Evolutionary conservation across 1,140 invertebrate species (phyloP).

Genomic region (Matsumurasca onukii): DNA sequence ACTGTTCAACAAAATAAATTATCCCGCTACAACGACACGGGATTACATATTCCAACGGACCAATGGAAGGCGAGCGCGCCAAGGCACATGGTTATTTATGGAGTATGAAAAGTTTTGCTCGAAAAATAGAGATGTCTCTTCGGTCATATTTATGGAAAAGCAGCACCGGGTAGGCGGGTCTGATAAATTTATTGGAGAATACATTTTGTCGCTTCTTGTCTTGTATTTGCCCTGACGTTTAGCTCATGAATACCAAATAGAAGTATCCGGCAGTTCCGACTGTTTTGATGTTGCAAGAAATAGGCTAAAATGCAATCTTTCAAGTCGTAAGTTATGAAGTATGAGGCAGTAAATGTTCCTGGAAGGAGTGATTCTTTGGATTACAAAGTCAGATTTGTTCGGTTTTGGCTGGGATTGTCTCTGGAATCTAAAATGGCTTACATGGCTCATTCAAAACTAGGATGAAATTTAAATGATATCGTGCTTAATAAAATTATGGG

Average conservation of each 20-base stretch:
- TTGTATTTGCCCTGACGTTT: constrained; percentile 12
- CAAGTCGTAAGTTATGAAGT: too few relatives aligned
- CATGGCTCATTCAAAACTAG: too few relatives aligned
- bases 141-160: constrained; percentile 34
- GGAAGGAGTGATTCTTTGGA: too few relatives aligned
- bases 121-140: constrained; percentile 36
- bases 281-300: too few relatives aligned
- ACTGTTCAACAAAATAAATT: constrained; percentile 9
- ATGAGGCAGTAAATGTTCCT: too few relatives aligned
- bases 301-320: too few relatives aligned
- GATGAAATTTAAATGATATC: too few relatives aligned
- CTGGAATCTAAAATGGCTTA: too few relatives aligned
- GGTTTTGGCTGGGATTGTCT: too few relatives aligned
- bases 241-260: constrained; percentile 23
- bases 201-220: constrained; percentile 17
- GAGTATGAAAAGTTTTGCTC: constrained; percentile 35
- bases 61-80: constrained; percentile 13
- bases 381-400: too few relatives aligned
- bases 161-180: neutral
- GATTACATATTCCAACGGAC: constrained; percentile 25
- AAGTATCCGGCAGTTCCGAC: neutral
- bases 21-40: constrained; percentile 19
- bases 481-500: too few relatives aligned
- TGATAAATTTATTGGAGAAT: constrained; percentile 15
- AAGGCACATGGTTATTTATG: constrained; percentile 30